Evolutionary conservation across 2,888 invertebrate species (phyloP), one percentile per base, ranked within the genome.

Genomic region (Idaea dimidiata): DNA sequence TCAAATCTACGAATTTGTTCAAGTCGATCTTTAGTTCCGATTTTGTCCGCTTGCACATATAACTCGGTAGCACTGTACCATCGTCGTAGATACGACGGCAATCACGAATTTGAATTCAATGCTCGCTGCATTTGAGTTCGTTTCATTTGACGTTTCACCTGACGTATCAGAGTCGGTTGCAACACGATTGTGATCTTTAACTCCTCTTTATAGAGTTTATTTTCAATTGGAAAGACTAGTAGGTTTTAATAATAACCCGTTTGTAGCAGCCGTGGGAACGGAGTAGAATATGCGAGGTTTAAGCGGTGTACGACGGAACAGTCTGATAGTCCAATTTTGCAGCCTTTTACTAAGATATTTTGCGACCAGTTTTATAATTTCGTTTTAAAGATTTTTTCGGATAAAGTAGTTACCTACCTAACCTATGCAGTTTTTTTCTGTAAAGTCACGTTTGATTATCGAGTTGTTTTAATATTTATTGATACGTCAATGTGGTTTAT

Each of bases 161-260:
- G 74, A 80, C 79, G 82, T 83, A 80, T 79, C 81, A 78, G 73
- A 73, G 72, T 59, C 59, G 62, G 59, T 59, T 64, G 74, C 64
- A 73, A 72, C 71, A 66, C 69, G 61, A 84, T 82, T 81, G 70
- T 72, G 60, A 57, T 78, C 82, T 79, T 67, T 88, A 80, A 10
- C 0, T 5, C 17, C 1, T 43, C 14, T 54, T 1, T 10, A 58
- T 83, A 88, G 72, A 74, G 84, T 80, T 70, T 69, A 71, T 72
- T 79, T 76, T 88, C 56, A 66, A 63, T 67, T 82, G 84, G 59
- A 70, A 63, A 54, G 14, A 65, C 73, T 66, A 83, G 84, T 84
- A 83, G 85, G 90, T 90, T 91, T 91, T 91, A 91, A 91, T 91
- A 91, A 92, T 91, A 91, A 91, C 91, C 86, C 86, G 91, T 91